These are phyloP conservation scores for Helicorthomorpha holstii DNA, from an alignment of 1,140 invertebrate species.

Conservation along the genomic window DNA sequence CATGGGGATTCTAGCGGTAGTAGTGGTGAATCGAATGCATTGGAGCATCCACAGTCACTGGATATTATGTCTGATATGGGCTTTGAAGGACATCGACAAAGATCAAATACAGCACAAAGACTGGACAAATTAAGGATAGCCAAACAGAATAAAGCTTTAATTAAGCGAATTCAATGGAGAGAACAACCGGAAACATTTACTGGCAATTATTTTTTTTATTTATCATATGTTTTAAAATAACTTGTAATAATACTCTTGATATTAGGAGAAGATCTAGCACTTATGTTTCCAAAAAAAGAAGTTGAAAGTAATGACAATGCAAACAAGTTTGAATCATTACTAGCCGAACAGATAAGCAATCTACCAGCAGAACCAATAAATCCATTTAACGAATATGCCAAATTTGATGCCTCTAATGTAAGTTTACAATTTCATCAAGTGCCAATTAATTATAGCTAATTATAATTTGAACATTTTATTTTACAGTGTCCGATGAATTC, in stretches of 20 bases:
- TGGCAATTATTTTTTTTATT: slow-evolving; percentile 8
- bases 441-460: neutral
- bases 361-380: slow-evolving; percentile 55
- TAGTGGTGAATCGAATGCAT: neutral
- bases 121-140: slow-evolving; percentile 77
- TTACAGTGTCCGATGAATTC: slow-evolving; percentile 49
- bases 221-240: neutral
- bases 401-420: slow-evolving; percentile 58
- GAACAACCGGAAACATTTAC: slow-evolving; percentile 15
- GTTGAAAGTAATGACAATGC: too few relatives aligned
- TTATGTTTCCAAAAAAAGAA: slow-evolving; percentile 16
- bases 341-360: slow-evolving; percentile 54
- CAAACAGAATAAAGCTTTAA: slow-evolving; percentile 39
- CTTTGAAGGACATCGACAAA: slow-evolving; percentile 50
- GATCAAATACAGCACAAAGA: slow-evolving; percentile 76
- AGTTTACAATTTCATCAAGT: slow-evolving; percentile 17
- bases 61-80: slow-evolving; percentile 38
- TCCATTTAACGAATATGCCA: slow-evolving; percentile 74
- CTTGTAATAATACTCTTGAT: slow-evolving; percentile 5
- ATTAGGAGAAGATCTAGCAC: too few relatives aligned
- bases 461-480: neutral
- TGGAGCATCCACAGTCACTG: slow-evolving; percentile 14
- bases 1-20: neutral
- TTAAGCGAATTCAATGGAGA: slow-evolving; percentile 31
- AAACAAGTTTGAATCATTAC: slow-evolving; percentile 30